These are phyloP conservation scores for Cheilosia variabilis DNA, from an alignment of 2,888 invertebrate species.

Conservation along the genomic window DNA sequence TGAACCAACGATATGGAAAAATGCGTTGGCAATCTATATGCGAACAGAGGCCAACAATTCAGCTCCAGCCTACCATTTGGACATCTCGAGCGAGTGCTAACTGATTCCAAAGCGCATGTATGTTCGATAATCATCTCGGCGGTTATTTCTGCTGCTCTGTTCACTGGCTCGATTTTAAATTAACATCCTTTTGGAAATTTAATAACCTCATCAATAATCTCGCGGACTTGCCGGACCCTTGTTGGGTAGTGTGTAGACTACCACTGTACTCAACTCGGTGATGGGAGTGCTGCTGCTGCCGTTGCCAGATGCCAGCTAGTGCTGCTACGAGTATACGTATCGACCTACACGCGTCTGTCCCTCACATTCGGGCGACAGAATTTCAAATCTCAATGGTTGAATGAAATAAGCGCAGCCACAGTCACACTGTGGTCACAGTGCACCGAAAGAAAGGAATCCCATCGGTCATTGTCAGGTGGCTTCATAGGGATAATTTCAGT, in stretches of 20 bases:
- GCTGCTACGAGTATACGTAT: conserved; percentile 20
- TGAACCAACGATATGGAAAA: conserved; percentile 67
- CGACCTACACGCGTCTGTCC: conserved; percentile 72
- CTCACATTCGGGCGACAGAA: conserved; percentile 69
- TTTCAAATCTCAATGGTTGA: conserved; percentile 47
- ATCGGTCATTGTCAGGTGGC: conserved; percentile 75
- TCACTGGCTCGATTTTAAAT: conserved; percentile 76
- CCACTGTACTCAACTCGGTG: conserved; percentile 43
- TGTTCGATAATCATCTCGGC: conserved; percentile 76
- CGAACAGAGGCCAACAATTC: conserved; percentile 40
- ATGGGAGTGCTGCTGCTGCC: conserved; percentile 42
- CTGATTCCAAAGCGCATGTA: conserved; percentile 76
- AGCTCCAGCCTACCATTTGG: conserved; percentile 39
- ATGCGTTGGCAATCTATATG: conserved; percentile 72
- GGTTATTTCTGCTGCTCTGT: conserved; percentile 75
- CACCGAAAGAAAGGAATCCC: conserved; percentile 70
- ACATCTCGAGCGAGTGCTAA: conserved; percentile 66
- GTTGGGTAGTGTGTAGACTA: conserved; percentile 30
- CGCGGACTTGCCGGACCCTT: conserved; percentile 43
- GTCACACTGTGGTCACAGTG: conserved; percentile 44
- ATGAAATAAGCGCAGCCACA: conserved; percentile 30
- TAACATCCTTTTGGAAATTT: conserved; percentile 78
- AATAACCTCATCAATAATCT: conserved; percentile 77
- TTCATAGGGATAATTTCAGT: conserved; percentile 67
- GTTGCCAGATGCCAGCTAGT: conserved; percentile 25